Percentiles rank a stretch among this genome's conserved stretches.
phyloP scores from a whole-genome alignment of 2,888 invertebrate species.

The Gastrophysa polygoni region DNA sequence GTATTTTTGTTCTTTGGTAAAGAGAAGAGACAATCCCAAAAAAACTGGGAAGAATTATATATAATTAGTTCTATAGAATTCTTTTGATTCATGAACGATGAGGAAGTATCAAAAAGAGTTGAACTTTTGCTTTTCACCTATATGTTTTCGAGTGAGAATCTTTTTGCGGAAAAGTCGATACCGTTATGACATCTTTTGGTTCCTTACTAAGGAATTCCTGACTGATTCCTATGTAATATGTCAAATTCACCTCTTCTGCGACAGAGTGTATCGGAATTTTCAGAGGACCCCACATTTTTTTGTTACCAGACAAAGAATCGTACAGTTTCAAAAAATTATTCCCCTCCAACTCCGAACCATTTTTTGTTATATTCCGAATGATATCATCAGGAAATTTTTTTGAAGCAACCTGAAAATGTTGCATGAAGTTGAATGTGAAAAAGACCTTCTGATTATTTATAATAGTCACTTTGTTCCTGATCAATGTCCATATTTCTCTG shows the following conservation, averaged over 20 bases:
- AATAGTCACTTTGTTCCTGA: neutral
- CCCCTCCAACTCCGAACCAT: slow-evolving; percentile 27
- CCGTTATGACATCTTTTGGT: neutral
- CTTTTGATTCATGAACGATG: too few species aligned
- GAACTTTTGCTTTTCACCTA: neutral
- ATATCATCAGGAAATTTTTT: slow-evolving; percentile 14
- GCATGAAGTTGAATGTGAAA: too few species aligned
- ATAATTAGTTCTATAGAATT: too few species aligned
- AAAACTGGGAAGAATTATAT: too few species aligned
- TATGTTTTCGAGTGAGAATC: neutral
- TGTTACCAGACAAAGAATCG: slow-evolving; percentile 23
- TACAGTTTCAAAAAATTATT: slow-evolving; percentile 32
- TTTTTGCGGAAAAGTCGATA: neutral
- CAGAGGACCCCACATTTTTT: slow-evolving; percentile 33
- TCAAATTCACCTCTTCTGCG: slow-evolving; percentile 58
- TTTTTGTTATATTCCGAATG: slow-evolving; percentile 32
- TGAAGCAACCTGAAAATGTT: slow-evolving; percentile 27
- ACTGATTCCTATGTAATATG: slow-evolving; percentile 59
- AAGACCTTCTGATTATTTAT: too few species aligned
- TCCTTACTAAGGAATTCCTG: slow-evolving; percentile 19
- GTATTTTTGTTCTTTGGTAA: too few species aligned
- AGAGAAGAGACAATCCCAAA: too few species aligned
- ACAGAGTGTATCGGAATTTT: slow-evolving; percentile 46
- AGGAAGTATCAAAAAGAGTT: too few species aligned
- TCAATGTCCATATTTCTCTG: neutral